Evolutionary conservation across 2,888 invertebrate species (phyloP).

Genomic region (Polydrusus cervinus): DNA sequence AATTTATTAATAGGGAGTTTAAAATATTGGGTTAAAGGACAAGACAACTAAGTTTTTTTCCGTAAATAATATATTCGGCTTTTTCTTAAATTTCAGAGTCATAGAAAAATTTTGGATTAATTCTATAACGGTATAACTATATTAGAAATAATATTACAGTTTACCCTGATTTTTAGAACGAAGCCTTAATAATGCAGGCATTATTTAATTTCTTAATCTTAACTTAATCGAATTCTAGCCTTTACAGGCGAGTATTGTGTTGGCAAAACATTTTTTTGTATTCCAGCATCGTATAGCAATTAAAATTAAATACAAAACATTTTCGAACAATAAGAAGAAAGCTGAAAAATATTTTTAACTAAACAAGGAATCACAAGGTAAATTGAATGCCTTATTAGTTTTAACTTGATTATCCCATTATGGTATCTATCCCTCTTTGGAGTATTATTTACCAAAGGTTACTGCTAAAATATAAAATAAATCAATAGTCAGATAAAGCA

Average conservation of each 20-base stretch:
- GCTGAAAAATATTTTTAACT: conserved; percentile 26
- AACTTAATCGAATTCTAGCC: conserved; percentile 8
- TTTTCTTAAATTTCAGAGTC: no score
- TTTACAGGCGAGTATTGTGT: not conserved
- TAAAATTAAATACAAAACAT: conserved; percentile 22
- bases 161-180: no score
- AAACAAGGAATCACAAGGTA: conserved; percentile 38
- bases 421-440: conserved; percentile 22
- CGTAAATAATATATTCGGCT: no score
- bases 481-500: conserved; percentile 15
- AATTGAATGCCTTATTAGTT: conserved; percentile 40
- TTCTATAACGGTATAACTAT: no score
- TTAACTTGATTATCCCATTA: conserved; percentile 34
- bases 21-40: no score
- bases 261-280: not conserved
- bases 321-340: conserved; percentile 42
- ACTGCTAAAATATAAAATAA: conserved; percentile 18
- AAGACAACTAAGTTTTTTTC: no score
- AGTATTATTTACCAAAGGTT: conserved; percentile 20
- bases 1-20: no score
- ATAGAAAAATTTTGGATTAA: no score
- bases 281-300: conserved; percentile 12
- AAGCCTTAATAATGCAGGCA: no score
- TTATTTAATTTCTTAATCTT: not conserved
- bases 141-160: no score